These are phyloP conservation scores for Hyposoter didymator DNA, from an alignment of 2,888 invertebrate genomes.

Conservation along the genomic window DNA sequence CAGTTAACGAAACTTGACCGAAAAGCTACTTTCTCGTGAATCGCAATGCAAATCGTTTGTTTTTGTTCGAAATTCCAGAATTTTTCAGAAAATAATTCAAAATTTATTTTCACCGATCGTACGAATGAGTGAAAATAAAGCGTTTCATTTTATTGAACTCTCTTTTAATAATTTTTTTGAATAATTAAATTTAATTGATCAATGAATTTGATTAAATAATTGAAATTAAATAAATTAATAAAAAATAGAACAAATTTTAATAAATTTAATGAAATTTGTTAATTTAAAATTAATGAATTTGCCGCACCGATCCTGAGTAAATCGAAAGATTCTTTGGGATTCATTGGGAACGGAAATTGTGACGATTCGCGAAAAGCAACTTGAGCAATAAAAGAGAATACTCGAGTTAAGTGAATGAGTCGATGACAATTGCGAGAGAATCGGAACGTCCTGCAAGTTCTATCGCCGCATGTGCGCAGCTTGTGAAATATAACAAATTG, in stretches of 20 bases:
- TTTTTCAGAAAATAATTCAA: not conserved
- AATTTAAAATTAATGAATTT: not conserved
- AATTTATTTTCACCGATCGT: not conserved
- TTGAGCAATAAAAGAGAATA: not conserved
- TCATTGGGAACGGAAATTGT: not conserved
- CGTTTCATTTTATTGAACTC: too few species aligned
- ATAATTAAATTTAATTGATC: too few species aligned
- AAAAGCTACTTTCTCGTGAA: conserved; percentile 29
- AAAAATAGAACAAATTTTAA: too few species aligned
- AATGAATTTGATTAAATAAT: too few species aligned
- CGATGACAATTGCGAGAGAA: not conserved
- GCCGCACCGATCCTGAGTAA: not conserved
- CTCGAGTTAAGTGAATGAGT: not conserved
- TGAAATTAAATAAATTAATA: too few species aligned
- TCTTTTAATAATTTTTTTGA: too few species aligned
- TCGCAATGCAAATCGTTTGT: not conserved
- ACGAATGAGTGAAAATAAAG: not conserved
- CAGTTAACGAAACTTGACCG: conserved; percentile 55
- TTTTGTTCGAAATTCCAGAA: not conserved
- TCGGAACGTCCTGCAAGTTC: not conserved
- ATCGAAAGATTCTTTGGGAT: not conserved
- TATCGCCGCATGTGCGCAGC: not conserved
- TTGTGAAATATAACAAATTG: conserved; percentile 24
- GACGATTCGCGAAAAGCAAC: not conserved
- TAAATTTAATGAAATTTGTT: too few species aligned